Conservation (phyloP, 53 echinoderm and acorn worm genomes). For the Holothuria scabra region DNA sequence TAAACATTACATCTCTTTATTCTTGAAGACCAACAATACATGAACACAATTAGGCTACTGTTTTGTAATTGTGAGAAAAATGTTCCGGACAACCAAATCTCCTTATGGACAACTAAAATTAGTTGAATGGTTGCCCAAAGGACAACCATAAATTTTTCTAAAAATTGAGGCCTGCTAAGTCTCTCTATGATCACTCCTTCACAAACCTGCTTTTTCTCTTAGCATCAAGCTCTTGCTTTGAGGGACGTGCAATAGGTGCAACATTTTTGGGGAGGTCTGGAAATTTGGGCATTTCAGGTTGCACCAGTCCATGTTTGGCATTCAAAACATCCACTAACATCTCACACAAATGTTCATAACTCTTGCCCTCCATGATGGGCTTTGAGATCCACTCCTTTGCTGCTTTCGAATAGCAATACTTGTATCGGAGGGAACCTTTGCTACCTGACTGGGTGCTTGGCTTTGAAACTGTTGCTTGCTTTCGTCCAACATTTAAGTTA, state of each 20-base stretch:
- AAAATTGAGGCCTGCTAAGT: conserved; percentile 29
- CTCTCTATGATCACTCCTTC: background rate
- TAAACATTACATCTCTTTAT: too few species aligned
- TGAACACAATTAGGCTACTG: too few species aligned
- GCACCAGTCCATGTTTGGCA: background rate
- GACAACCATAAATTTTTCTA: too few species aligned
- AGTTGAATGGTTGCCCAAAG: too few species aligned
- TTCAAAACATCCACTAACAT: background rate
- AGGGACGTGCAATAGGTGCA: conserved; percentile 3
- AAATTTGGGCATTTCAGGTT: background rate
- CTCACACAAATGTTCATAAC: conserved; percentile 29
- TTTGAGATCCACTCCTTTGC: conserved; percentile 38
- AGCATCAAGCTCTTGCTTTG: background rate
- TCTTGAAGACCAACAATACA: too few species aligned
- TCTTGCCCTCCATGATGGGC: conserved; percentile 32
- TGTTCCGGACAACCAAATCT: too few species aligned
- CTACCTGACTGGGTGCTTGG: background rate
- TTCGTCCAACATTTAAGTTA: conserved; percentile 43
- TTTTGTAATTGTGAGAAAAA: too few species aligned
- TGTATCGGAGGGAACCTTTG: background rate
- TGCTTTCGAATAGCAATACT: conserved; percentile 21
- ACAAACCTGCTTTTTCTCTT: conserved; percentile 10
- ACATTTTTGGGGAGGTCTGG: conserved; percentile 38
- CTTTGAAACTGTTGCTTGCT: conserved; percentile 3
- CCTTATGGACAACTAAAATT: too few species aligned